These are phyloP conservation scores for Chrysochloris asiatica DNA, from an alignment of 2,113 vertebrate species.

Conservation along the genomic window DNA sequence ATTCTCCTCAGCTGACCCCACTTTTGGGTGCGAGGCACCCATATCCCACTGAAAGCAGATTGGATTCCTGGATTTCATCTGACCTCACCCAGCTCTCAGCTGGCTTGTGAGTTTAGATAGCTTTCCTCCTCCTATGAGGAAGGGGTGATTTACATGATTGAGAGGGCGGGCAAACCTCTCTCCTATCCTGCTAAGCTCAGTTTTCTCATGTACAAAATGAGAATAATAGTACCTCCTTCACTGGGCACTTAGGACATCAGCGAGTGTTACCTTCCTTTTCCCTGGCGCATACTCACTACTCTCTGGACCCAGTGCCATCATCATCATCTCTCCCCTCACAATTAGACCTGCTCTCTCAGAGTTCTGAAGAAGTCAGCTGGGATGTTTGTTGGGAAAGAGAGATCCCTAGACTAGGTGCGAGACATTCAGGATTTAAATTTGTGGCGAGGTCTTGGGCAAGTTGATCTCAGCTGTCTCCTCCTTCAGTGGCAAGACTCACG, in stretches of 20 bases:
- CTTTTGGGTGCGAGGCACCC: neutral
- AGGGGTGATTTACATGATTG: neutral
- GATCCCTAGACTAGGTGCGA: neutral
- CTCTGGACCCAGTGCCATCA: neutral
- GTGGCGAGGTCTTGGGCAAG: neutral
- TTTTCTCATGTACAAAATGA: neutral
- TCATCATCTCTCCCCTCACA: neutral
- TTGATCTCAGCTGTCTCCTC: neutral
- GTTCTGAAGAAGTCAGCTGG: neutral
- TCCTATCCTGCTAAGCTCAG: neutral
- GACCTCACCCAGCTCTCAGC: no score
- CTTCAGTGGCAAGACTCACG: neutral
- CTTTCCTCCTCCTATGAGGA: neutral
- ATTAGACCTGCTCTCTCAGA: neutral
- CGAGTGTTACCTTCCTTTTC: neutral
- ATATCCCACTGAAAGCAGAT: neutral
- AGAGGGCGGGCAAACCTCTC: neutral
- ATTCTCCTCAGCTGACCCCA: neutral
- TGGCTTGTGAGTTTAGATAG: neutral
- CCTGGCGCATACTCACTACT: neutral
- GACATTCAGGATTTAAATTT: neutral
- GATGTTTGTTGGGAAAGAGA: neutral
- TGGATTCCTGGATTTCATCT: neutral
- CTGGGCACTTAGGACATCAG: neutral
- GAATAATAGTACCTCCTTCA: neutral